phyloP scores from a whole-genome alignment of 2,888 invertebrate species.

The Xestia c-nigrum region DNA sequence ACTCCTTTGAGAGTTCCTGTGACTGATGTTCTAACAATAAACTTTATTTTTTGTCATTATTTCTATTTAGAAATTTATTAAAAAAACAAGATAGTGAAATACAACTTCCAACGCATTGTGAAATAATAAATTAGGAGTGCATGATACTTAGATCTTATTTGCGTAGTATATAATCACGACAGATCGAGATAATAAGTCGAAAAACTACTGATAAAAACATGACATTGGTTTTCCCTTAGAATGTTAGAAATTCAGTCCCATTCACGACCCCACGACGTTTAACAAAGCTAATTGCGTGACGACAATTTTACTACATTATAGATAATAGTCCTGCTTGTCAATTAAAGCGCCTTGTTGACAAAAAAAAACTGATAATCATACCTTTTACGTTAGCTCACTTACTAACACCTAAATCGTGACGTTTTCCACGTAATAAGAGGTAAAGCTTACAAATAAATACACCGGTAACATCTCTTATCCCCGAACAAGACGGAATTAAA shows the following conservation, averaged over 20 bases:
- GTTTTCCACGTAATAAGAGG: conserved; percentile 32
- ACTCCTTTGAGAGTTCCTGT: not conserved
- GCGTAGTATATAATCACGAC: conserved; percentile 14
- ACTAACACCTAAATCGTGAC: conserved; percentile 27
- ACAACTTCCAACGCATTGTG: conserved; percentile 1
- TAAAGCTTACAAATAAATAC: conserved; percentile 46
- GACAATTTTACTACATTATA: conserved; percentile 38
- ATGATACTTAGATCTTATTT: conserved; percentile 34
- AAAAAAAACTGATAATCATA: conserved; percentile 64
- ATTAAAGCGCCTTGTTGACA: conserved; percentile 71
- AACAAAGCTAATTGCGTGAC: conserved; percentile 22
- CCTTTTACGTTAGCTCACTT: conserved; percentile 43
- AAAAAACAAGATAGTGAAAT: conserved; percentile 35
- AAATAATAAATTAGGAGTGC: conserved; percentile 23
- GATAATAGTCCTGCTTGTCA: conserved; percentile 36
- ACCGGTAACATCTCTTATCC: conserved; percentile 28
- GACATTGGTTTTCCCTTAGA: not conserved
- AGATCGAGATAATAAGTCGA: conserved; percentile 12
- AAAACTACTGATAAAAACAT: conserved; percentile 13
- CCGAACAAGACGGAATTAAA: conserved; percentile 69
- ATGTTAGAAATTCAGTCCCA: conserved; percentile 11
- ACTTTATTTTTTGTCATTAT: not conserved
- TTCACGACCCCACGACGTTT: not conserved
- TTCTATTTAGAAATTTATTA: conserved; percentile 26
- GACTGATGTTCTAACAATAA: not conserved